phyloP scores from a whole-genome alignment of 1,140 invertebrate genomes.

The Aphidius ervi region DNA sequence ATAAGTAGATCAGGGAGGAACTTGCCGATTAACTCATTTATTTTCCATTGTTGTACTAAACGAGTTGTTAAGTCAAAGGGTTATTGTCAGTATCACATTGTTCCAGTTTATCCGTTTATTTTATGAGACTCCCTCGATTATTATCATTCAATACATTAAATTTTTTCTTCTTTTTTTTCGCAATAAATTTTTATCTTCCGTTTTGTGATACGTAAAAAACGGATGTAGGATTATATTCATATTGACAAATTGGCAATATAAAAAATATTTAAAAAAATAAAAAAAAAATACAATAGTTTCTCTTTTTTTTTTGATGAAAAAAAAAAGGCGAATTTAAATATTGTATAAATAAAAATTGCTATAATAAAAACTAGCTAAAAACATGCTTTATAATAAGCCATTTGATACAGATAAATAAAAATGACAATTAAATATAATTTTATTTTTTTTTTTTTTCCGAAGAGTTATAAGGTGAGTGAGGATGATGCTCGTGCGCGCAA shows the following conservation, averaged over 20 bases:
- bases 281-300: too few relatives aligned
- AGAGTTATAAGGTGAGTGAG: conserved; percentile 15
- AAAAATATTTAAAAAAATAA: neutral
- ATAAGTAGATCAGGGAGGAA: conserved; percentile 44
- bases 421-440: neutral
- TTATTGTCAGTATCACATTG: conserved; percentile 22
- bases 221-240: neutral
- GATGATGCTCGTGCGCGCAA: conserved; percentile 35
- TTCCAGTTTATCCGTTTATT: conserved; percentile 31
- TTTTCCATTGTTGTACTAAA: conserved; percentile 51
- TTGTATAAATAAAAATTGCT: too few relatives aligned
- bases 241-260: neutral
- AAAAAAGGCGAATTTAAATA: too few relatives aligned
- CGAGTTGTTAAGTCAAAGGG: conserved; percentile 35
- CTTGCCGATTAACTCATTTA: conserved; percentile 55
- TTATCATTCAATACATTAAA: neutral
- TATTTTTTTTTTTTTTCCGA: neutral
- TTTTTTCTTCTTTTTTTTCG: neutral
- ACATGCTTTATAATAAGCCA: neutral
- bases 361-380: too few relatives aligned
- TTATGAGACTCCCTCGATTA: conserved; percentile 34
- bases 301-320: too few relatives aligned
- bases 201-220: neutral
- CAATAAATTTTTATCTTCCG: neutral
- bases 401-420: neutral